These are phyloP conservation scores for Meghimatium bilineatum DNA, from an alignment of 2,888 invertebrate genomes.

Conservation along the genomic window DNA sequence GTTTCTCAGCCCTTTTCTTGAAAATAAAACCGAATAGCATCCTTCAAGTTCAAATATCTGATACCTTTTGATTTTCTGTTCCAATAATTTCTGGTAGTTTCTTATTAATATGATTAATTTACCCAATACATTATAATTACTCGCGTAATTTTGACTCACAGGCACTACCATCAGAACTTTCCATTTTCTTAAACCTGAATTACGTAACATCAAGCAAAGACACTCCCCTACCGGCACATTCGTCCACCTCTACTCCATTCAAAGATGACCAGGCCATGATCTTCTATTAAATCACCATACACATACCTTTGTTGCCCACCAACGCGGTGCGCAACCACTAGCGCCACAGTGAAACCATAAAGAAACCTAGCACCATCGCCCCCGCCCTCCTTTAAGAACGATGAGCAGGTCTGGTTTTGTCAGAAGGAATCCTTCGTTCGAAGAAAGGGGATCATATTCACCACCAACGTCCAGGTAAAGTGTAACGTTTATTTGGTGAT, in stretches of 20 bases:
- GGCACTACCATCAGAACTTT: neutral
- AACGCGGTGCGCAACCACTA: neutral
- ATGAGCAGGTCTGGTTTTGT: conserved; percentile 7
- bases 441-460: neutral
- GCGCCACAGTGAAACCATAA: neutral
- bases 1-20: no score
- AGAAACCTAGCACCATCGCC: neutral
- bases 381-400: neutral
- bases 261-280: neutral
- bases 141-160: no score
- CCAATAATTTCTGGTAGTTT: no score
- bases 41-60: no score
- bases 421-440: conserved; percentile 5
- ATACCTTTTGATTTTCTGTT: no score
- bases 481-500: neutral
- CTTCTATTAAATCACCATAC: neutral
- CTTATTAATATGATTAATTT: no score
- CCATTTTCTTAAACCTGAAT: conserved; percentile 14
- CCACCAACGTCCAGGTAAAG: neutral
- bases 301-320: neutral
- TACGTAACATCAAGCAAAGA: neutral
- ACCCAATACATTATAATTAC: no score
- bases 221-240: neutral
- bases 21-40: no score
- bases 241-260: neutral